Evolutionary conservation across 2,113 vertebrate genomes (phyloP).

Genomic region (Leucopsar rothschildi): DNA sequence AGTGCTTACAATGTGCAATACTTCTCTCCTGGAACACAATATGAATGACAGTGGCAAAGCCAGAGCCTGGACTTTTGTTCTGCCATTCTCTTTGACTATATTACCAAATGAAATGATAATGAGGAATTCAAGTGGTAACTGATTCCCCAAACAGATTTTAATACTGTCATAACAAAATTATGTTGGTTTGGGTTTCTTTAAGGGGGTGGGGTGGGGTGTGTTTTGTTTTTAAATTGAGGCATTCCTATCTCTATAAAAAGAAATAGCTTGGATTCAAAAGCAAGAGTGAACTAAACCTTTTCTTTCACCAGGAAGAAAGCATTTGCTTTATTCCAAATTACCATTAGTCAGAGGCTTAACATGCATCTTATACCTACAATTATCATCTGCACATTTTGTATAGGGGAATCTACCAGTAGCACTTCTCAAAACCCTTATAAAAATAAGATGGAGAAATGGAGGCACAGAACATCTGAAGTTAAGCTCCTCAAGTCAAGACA

Average conservation of each 20-base stretch:
- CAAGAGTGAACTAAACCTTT: neutral
- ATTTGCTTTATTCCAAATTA: neutral
- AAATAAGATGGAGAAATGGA: neutral
- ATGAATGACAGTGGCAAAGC: neutral
- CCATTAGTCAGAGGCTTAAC: conserved; percentile 19
- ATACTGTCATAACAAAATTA: neutral
- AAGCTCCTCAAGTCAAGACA: conserved; percentile 26
- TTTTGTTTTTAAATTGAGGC: neutral
- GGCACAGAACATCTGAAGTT: neutral
- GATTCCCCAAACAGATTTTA: neutral
- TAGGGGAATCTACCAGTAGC: neutral
- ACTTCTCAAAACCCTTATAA: neutral
- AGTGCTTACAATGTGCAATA: neutral
- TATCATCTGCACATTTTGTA: neutral
- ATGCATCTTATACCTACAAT: neutral
- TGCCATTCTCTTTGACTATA: neutral
- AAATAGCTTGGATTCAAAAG: neutral
- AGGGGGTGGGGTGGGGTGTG: neutral
- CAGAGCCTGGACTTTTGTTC: neutral
- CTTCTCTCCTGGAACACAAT: neutral
- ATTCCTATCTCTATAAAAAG: neutral
- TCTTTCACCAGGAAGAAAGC: neutral
- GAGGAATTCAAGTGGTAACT: neutral
- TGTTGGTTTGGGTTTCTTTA: neutral
- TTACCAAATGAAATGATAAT: neutral